Percentiles rank a stretch among this genome's conserved stretches.
Evolutionary conservation across 2,888 invertebrate genomes (phyloP).

Genomic region (Apoderus coryli): DNA sequence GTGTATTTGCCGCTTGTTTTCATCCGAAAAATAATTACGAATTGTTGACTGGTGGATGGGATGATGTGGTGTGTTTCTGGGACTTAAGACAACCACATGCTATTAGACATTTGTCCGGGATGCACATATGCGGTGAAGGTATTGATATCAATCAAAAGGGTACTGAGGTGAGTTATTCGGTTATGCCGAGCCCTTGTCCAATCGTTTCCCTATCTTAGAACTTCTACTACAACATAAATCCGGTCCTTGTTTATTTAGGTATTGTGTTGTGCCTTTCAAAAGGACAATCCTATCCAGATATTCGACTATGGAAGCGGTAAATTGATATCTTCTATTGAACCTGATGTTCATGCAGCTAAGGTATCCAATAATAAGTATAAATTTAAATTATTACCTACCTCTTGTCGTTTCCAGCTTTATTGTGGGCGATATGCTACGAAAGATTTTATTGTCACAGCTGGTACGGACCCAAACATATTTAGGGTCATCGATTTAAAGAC

Average conservation of each 20-base stretch:
- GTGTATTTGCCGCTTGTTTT: constrained; percentile 49
- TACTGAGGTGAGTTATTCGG: constrained; percentile 36
- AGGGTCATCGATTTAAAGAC: constrained; percentile 45
- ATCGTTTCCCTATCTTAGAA: too few species aligned
- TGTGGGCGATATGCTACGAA: constrained; percentile 45
- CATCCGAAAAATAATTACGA: constrained; percentile 50
- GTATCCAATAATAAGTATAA: constrained; percentile 17
- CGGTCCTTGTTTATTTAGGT: constrained; percentile 34
- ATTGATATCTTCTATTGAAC: constrained; percentile 42
- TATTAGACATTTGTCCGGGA: constrained; percentile 40
- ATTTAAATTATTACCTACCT: constrained; percentile 5
- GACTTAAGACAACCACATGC: constrained; percentile 49
- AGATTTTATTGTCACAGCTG: constrained; percentile 44
- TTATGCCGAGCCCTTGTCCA: too few species aligned
- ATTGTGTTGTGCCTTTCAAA: constrained; percentile 50
- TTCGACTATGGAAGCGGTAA: constrained; percentile 55
- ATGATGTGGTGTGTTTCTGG: constrained; percentile 51
- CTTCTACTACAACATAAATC: too few species aligned
- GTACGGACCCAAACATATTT: constrained; percentile 43
- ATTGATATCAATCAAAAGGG: constrained; percentile 48
- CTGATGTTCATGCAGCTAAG: constrained; percentile 33
- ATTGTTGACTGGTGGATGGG: constrained; percentile 54
- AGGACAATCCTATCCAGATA: constrained; percentile 42
- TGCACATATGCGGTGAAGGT: constrained; percentile 53
- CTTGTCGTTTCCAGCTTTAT: constrained; percentile 35